Percentiles rank a stretch among this genome's conserved stretches.
Conservation (phyloP, 2,797 vertebrate species). For the Amblyraja radiata region DNA sequence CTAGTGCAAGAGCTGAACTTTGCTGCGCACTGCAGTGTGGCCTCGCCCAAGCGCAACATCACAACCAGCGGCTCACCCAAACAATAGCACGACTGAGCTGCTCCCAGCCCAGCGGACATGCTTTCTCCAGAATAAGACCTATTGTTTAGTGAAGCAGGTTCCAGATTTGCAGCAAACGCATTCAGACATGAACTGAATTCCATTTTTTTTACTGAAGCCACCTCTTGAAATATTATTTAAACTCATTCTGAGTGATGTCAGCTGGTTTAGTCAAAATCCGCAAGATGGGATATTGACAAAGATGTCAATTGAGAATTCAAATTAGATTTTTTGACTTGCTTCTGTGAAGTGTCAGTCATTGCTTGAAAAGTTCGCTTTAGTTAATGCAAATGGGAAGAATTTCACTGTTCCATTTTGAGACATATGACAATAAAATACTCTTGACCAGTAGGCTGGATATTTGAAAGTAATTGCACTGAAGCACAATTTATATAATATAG, state of each 20-base stretch:
- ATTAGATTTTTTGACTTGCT: background rate
- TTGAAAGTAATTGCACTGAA: background rate
- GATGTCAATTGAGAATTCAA: background rate
- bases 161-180: background rate
- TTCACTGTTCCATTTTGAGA: no score
- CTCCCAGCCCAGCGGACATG: background rate
- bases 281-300: no score
- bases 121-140: background rate
- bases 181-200: background rate
- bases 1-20: no score
- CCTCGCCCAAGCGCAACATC: constrained; percentile 14
- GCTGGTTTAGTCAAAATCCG: background rate
- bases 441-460: background rate
- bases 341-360: background rate
- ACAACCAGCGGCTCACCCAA: background rate
- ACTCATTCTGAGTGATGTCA: background rate
- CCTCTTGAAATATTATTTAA: background rate
- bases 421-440: no score
- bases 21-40: background rate
- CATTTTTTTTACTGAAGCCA: background rate
- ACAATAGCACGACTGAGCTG: background rate
- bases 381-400: background rate
- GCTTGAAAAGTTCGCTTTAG: background rate
- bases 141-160: background rate
- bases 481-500: background rate